phyloP scores from a whole-genome alignment of 2,888 invertebrate genomes.

The Xestia rhomboidea region DNA sequence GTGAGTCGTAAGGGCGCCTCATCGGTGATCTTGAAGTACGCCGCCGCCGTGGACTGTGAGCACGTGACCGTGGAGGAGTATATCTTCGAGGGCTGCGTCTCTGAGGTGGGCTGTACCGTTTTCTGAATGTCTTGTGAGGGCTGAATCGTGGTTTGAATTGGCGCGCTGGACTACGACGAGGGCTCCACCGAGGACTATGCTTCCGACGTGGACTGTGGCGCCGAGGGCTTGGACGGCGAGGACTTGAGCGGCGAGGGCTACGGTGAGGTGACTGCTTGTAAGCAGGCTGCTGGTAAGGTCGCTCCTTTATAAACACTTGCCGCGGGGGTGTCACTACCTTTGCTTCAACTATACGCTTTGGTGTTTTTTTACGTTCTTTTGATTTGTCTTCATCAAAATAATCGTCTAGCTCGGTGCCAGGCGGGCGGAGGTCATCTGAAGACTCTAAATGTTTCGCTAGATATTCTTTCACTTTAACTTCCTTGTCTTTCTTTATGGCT shows the following conservation, averaged over 20 bases:
- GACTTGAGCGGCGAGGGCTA: slow-evolving; percentile 46
- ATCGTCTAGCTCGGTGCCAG: slow-evolving; percentile 87
- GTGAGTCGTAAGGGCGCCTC: slow-evolving; percentile 46
- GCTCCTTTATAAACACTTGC: slow-evolving; percentile 37
- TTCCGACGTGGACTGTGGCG: slow-evolving; percentile 37
- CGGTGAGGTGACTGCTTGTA: slow-evolving; percentile 26
- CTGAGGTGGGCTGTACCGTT: slow-evolving; percentile 55
- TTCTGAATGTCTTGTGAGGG: slow-evolving; percentile 42
- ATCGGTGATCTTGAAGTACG: slow-evolving; percentile 54
- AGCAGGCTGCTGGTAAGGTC: not conserved
- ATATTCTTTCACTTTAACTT: slow-evolving; percentile 85
- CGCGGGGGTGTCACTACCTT: slow-evolving; percentile 10
- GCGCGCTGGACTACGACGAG: slow-evolving; percentile 32
- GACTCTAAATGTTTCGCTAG: slow-evolving; percentile 85
- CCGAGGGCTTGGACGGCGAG: slow-evolving; percentile 32
- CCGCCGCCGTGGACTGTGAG: slow-evolving; percentile 61
- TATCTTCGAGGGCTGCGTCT: slow-evolving; percentile 61
- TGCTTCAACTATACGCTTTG: slow-evolving; percentile 41
- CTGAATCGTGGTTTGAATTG: slow-evolving; percentile 39
- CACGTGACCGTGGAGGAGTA: slow-evolving; percentile 64
- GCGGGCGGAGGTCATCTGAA: slow-evolving; percentile 82
- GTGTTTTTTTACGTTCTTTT: slow-evolving; percentile 63
- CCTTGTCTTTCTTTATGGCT: slow-evolving; percentile 86
- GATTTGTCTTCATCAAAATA: slow-evolving; percentile 76
- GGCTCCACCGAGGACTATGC: slow-evolving; percentile 62